Percentiles rank a stretch among this genome's conserved stretches.
Conservation (phyloP, 1,140 invertebrate genomes). For the Elymnias hypermnestra region DNA sequence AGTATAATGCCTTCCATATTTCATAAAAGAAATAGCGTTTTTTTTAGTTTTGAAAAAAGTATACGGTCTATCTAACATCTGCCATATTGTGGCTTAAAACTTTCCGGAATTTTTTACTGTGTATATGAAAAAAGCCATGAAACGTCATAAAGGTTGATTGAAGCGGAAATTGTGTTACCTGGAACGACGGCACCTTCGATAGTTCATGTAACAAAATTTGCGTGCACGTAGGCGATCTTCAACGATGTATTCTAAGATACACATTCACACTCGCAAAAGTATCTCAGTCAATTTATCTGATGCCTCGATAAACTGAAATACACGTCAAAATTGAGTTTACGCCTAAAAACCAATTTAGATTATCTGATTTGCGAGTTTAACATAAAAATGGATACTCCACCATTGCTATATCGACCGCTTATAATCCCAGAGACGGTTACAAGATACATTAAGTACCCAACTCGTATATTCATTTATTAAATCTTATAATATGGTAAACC, state of each 20-base stretch:
- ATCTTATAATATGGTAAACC: too few relatives aligned
- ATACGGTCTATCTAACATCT: too few relatives aligned
- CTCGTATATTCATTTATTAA: too few relatives aligned
- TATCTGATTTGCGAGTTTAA: constrained; percentile 67
- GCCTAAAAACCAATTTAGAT: constrained; percentile 72
- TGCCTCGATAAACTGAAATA: constrained; percentile 60
- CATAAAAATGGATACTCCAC: constrained; percentile 55
- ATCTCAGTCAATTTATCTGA: constrained; percentile 66
- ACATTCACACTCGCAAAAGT: constrained; percentile 39
- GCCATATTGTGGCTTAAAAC: too few relatives aligned
- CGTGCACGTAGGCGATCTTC: constrained; percentile 14
- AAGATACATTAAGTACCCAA: too few relatives aligned
- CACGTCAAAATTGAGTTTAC: constrained; percentile 71
- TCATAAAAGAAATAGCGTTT: too few relatives aligned
- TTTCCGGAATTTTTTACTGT: too few relatives aligned
- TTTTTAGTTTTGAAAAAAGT: too few relatives aligned
- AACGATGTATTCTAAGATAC: constrained; percentile 5
- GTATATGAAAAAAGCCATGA: too few relatives aligned
- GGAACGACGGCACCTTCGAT: constrained; percentile 1
- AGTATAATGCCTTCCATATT: too few relatives aligned
- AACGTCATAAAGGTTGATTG: too few relatives aligned
- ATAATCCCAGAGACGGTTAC: background rate
- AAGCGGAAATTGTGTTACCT: too few relatives aligned
- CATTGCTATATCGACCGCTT: constrained; percentile 18
- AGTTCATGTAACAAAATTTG: constrained; percentile 13